phyloP scores from a whole-genome alignment of 2,113 vertebrate species.

The Nematolebias whitei region DNA sequence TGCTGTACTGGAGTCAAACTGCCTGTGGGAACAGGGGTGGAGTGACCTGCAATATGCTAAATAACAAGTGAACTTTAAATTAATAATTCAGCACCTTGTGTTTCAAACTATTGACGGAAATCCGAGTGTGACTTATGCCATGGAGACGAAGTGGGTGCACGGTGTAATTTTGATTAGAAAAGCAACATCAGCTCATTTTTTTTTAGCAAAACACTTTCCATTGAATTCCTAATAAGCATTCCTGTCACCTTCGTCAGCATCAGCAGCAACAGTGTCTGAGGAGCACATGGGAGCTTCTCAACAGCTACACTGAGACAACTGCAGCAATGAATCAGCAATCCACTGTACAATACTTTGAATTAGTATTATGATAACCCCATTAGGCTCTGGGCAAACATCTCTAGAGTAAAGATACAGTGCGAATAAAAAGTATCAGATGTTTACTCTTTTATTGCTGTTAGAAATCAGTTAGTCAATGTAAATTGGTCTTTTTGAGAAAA shows the following conservation, averaged over 20 bases:
- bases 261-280: slow-evolving; percentile 22
- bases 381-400: slow-evolving; percentile 12
- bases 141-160: neutral
- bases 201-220: slow-evolving; percentile 5
- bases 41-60: slow-evolving; percentile 33
- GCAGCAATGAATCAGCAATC: slow-evolving; percentile 7
- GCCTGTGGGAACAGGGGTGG: slow-evolving; percentile 7
- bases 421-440: too few relatives aligned
- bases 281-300: slow-evolving; percentile 1
- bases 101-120: slow-evolving; percentile 28
- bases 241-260: neutral
- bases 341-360: slow-evolving; percentile 18
- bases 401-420: slow-evolving; percentile 1
- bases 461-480: too few relatives aligned
- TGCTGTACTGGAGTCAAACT: neutral
- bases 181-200: slow-evolving; percentile 1
- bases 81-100: slow-evolving; percentile 27
- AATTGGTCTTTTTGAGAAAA: too few relatives aligned
- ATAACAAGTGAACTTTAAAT: slow-evolving; percentile 24
- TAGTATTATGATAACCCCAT: slow-evolving; percentile 36
- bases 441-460: too few relatives aligned
- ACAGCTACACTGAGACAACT: neutral
- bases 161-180: slow-evolving; percentile 13
- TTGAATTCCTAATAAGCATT: slow-evolving; percentile 7
- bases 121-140: slow-evolving; percentile 1